Evolutionary conservation across 53 echinoderm and acorn worm species (phyloP).

Genomic region (Actinopyga echinites): DNA sequence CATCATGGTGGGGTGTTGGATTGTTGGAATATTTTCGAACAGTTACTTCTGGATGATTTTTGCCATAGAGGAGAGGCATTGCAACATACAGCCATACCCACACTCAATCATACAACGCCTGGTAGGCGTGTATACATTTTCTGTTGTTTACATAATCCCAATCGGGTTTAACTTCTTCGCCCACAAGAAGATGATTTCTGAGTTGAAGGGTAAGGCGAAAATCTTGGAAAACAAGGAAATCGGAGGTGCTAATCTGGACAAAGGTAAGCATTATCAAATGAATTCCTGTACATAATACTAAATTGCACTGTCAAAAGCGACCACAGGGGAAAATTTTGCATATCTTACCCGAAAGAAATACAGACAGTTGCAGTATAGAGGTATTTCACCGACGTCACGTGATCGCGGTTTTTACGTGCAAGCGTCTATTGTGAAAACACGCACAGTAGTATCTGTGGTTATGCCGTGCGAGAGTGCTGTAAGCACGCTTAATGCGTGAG

Average conservation of each 20-base stretch:
- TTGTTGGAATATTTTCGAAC: slow-evolving; percentile 71
- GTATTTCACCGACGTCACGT: too few relatives aligned
- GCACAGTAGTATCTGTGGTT: too few relatives aligned
- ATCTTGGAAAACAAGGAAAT: slow-evolving; percentile 42
- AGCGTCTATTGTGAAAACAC: too few relatives aligned
- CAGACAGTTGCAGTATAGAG: too few relatives aligned
- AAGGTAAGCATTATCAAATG: not conserved
- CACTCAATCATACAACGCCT: not conserved
- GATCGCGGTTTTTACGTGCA: too few relatives aligned
- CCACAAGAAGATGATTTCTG: slow-evolving; percentile 61
- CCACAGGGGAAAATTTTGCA: too few relatives aligned
- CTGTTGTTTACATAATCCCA: slow-evolving; percentile 58
- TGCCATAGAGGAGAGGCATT: slow-evolving; percentile 34
- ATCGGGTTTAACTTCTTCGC: slow-evolving; percentile 48
- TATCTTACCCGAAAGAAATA: too few relatives aligned
- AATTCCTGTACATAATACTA: not conserved
- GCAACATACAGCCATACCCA: slow-evolving; percentile 21
- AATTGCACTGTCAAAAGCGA: too few relatives aligned
- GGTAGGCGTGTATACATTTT: slow-evolving; percentile 57
- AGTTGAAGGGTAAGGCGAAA: slow-evolving; percentile 40
- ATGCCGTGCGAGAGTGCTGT: too few relatives aligned
- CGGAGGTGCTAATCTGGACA: slow-evolving; percentile 37
- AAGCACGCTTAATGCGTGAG: too few relatives aligned
- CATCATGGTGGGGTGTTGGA: slow-evolving; percentile 70
- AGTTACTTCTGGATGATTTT: slow-evolving; percentile 60